Evolutionary conservation across 1,140 invertebrate genomes (phyloP).

Genomic region (Polypedilum pembai): DNA sequence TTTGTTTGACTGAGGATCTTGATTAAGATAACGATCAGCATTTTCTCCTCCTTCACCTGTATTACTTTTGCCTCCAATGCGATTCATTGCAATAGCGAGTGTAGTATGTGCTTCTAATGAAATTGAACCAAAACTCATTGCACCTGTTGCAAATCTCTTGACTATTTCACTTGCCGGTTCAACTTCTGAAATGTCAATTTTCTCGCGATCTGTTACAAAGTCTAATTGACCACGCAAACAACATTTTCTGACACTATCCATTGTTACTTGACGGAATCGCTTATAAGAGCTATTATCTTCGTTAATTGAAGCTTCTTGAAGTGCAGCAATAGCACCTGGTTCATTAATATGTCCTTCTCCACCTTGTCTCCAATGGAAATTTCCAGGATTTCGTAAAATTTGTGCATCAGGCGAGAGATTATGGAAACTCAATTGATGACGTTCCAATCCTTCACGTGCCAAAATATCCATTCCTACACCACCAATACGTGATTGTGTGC

Average conservation of each 20-base stretch:
- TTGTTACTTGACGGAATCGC: conserved; percentile 77
- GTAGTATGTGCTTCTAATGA: conserved; percentile 88
- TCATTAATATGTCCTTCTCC: conserved; percentile 99
- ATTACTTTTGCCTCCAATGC: conserved; percentile 91
- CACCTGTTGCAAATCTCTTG: conserved; percentile 59
- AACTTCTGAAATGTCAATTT: conserved; percentile 79
- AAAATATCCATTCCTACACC: conserved; percentile 86
- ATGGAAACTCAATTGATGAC: conserved; percentile 74
- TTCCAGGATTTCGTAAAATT: conserved; percentile 87
- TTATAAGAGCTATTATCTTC: conserved; percentile 82
- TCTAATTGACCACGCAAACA: conserved; percentile 90
- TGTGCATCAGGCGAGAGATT: conserved; percentile 61
- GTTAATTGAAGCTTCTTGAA: conserved; percentile 79
- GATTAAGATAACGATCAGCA: conserved; percentile 69
- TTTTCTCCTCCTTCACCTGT: conserved; percentile 94
- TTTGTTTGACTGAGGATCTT: conserved; percentile 71
- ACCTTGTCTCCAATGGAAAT: conserved; percentile 92
- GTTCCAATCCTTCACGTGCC: conserved; percentile 77
- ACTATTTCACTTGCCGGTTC: conserved; percentile 92
- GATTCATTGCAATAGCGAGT: conserved; percentile 95
- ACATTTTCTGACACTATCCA: conserved; percentile 79
- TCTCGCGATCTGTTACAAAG: conserved; percentile 63
- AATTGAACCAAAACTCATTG: conserved; percentile 55
- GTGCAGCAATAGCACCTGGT: conserved; percentile 82
- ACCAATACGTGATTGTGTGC: conserved; percentile 90